Evolutionary conservation across 2,888 invertebrate genomes (phyloP), one percentile per base, ranked within the genome.

Genomic region (Troides helena): DNA sequence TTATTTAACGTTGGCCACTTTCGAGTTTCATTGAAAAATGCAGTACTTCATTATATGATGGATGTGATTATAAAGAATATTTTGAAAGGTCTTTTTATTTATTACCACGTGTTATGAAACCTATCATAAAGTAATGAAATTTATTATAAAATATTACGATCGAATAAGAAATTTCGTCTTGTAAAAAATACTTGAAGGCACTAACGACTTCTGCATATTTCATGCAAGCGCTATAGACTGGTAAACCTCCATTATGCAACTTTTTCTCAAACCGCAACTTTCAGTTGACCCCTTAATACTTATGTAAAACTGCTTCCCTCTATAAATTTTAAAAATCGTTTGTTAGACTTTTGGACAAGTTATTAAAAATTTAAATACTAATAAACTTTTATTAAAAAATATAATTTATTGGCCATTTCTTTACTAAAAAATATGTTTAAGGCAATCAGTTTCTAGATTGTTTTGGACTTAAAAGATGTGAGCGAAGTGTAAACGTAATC

Each of bases 141-240:
- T 21, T 57, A 7, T 57, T 67, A 18, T 43, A 53, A 66, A 60
- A 66, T 66, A 60, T 63, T 63, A 59, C 59, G 63, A 60, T 50
- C 46, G 59, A 59, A 57, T 46, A 68, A 53, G 59, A 25, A 68
- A 53, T 58, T 68, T 64, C 59, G 59, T 63, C 57, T 59, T 39
- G 67, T 56, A 57, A 59, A 67, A 68, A 68, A 68, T 68, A 68
- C 59, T 68, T 68, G 58, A 68, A 63, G 36, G 59, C 63, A 63
- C 68, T 68, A 68, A 68, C 64, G 63, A 68, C 68, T 68, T 68
- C 59, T 68, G 68, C 68, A 68, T 68, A 68, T 68, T 68, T 68
- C 59, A 68, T 68, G 68, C 43, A 63, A 23, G 58, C 68, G 68
- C 59, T 68, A 64, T 53, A 56, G 68, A 68, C 63, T 68, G 64